These are phyloP conservation scores for Merluccius polli DNA, from an alignment of 2,797 vertebrate genomes.

Conservation along the genomic window DNA sequence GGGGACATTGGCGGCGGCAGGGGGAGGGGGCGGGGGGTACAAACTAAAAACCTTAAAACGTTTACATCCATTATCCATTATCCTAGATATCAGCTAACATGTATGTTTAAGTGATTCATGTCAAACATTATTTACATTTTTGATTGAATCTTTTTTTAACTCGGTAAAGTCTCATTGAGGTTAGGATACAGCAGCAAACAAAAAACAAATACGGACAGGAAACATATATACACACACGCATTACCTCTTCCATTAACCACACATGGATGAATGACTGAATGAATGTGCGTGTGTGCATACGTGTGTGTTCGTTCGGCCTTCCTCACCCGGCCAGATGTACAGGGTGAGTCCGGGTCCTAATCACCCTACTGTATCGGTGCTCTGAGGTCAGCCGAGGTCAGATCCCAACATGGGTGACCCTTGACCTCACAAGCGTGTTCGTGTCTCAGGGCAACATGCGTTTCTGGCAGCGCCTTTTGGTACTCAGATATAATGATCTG, in stretches of 20 bases:
- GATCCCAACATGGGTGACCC: slow-evolving; percentile 1
- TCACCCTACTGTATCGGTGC: slow-evolving; percentile 37
- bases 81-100: too few species aligned
- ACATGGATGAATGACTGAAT: neutral
- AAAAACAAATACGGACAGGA: too few species aligned
- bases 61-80: neutral
- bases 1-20: slow-evolving; percentile 21
- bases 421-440: slow-evolving; percentile 5
- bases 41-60: too few species aligned
- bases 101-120: slow-evolving; percentile 41
- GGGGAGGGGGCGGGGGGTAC: neutral
- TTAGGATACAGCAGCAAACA: too few species aligned
- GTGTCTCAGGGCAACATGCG: slow-evolving; percentile 11
- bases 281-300: too few species aligned
- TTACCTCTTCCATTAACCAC: neutral
- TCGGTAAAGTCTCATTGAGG: too few species aligned
- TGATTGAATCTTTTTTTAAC: too few species aligned
- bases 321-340: slow-evolving; percentile 46
- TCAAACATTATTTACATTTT: slow-evolving; percentile 28
- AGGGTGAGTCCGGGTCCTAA: slow-evolving; percentile 35
- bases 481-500: neutral
- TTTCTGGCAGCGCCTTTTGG: too few species aligned
- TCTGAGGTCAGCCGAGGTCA: slow-evolving; percentile 21
- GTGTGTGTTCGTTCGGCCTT: neutral
- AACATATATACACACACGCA: too few species aligned